These are phyloP conservation scores for Melieria omissa DNA, from an alignment of 2,888 invertebrate genomes.

Conservation along the genomic window DNA sequence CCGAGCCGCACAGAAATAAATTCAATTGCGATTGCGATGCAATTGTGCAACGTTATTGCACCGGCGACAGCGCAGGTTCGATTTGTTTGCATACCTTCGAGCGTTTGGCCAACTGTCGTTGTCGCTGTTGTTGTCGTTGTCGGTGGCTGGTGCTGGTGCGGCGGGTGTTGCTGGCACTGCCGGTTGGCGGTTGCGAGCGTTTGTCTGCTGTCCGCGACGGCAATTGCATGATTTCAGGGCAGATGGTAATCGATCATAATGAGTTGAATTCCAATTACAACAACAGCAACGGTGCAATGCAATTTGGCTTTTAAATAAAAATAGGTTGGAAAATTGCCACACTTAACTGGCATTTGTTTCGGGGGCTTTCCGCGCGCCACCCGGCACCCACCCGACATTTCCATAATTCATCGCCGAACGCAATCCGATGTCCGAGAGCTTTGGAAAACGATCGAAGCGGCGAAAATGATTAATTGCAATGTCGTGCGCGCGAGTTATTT, in stretches of 20 bases:
- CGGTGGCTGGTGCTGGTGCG: conserved; percentile 18
- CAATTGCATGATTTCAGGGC: conserved; percentile 18
- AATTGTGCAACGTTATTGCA: conserved; percentile 1
- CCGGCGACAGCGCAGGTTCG: conserved; percentile 19
- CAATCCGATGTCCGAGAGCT: conserved; percentile 17
- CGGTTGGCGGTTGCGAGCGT: conserved; percentile 7
- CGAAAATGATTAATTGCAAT: conserved; percentile 45
- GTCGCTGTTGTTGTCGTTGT: not conserved
- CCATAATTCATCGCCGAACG: conserved; percentile 19
- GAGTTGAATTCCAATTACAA: conserved; percentile 4
- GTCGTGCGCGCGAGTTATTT: conserved; percentile 43
- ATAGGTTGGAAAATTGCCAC: conserved; percentile 25
- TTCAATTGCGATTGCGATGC: conserved; percentile 20
- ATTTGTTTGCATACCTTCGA: conserved; percentile 9
- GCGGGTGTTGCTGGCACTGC: conserved; percentile 26
- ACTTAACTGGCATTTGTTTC: conserved; percentile 32
- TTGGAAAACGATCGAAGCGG: conserved; percentile 28
- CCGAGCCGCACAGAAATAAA: not conserved
- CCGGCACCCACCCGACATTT: conserved; percentile 4
- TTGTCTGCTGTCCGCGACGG: conserved; percentile 19
- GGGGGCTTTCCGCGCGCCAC: conserved; percentile 22
- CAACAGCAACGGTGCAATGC: not conserved
- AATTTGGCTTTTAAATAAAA: not conserved
- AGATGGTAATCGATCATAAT: conserved; percentile 36
- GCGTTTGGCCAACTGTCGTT: conserved; percentile 6